Evolutionary conservation across 2,797 vertebrate species (phyloP), one percentile per base, ranked within the genome.

Genomic region (Valencia hispanica): DNA sequence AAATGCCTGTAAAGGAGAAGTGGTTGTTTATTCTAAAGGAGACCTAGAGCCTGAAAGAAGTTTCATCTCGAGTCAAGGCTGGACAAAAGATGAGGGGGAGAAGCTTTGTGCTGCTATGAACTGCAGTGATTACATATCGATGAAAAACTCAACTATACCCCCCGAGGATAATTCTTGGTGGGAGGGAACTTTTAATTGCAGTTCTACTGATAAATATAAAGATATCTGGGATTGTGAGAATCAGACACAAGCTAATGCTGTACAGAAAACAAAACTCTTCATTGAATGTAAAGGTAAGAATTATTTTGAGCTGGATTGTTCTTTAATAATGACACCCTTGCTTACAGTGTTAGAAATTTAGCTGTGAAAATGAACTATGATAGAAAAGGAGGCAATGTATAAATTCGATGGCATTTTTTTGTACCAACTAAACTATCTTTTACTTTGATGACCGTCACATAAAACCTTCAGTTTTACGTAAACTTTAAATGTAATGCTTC

Each of bases 191-290:
- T 55, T 55, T 55, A 55, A 55, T 11, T n/a, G 51, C 51, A 55
- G 10, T 7, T n/a, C n/a, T n/a, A n/a, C n/a, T n/a, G n/a, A 0
- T 0, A 0, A 39, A 1, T 0, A 0, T 34, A 0, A 0, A 0
- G 85, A 27, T 45, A 92, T 94, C 50, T 95, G 93, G 94, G 74
- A 88, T 0, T 95, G 94, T 68, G 75, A 88, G 47, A 61, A 6
- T 0, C 25, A 55, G n/a, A 68, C 25, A 12, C n/a, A n/a, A n/a
- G 0, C 0, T 0, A 0, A 0, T 0, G 0, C 9, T 0, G 0
- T 12, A 0, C 0, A 15, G 1, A 6, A 1, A 0, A 0, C 69
- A 11, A 77, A 79, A 12, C 74, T 93, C 17, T 0, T 1, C 9
- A 59, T 95, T 70, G 0, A 7, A 12, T 95, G 94, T 79, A 0